phyloP scores from a whole-genome alignment of 2,797 vertebrate species.

The Pogoniulus pusillus region DNA sequence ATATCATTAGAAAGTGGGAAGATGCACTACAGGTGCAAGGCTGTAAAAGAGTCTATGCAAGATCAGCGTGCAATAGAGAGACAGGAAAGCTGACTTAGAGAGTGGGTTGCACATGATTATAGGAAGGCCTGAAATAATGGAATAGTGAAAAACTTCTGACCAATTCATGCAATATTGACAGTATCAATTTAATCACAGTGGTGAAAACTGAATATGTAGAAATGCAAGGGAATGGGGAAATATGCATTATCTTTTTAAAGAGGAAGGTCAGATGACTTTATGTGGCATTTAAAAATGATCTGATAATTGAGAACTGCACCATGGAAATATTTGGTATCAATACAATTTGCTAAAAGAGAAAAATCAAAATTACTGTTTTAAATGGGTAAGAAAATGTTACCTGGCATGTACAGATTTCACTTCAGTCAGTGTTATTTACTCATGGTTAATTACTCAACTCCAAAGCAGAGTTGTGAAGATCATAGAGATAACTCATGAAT shows the following conservation, averaged over 20 bases:
- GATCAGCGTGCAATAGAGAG: not conserved
- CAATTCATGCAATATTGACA: not conserved
- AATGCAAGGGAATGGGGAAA: not conserved
- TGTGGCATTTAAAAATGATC: slow-evolving; percentile 24
- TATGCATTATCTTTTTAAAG: not conserved
- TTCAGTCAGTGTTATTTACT: slow-evolving; percentile 66
- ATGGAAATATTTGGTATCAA: slow-evolving; percentile 24
- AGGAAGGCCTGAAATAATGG: not conserved
- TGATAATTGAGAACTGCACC: slow-evolving; percentile 32
- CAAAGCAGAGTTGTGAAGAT: slow-evolving; percentile 62
- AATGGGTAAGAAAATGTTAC: slow-evolving; percentile 32
- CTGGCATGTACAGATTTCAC: slow-evolving; percentile 43
- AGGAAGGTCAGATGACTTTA: not conserved
- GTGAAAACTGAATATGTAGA: not conserved
- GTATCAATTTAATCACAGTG: not conserved
- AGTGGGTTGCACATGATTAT: not conserved
- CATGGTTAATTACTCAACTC: slow-evolving; percentile 38
- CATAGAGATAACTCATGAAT: slow-evolving; percentile 26
- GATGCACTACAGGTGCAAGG: not conserved
- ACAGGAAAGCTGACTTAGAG: not conserved
- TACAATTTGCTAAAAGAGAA: slow-evolving; percentile 20
- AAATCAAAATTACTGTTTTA: slow-evolving; percentile 66
- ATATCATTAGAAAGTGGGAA: not conserved
- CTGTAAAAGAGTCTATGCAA: not conserved
- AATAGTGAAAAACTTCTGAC: not conserved